Conservation (phyloP, 2,888 invertebrate species). For the Anarsia innoxiella region DNA sequence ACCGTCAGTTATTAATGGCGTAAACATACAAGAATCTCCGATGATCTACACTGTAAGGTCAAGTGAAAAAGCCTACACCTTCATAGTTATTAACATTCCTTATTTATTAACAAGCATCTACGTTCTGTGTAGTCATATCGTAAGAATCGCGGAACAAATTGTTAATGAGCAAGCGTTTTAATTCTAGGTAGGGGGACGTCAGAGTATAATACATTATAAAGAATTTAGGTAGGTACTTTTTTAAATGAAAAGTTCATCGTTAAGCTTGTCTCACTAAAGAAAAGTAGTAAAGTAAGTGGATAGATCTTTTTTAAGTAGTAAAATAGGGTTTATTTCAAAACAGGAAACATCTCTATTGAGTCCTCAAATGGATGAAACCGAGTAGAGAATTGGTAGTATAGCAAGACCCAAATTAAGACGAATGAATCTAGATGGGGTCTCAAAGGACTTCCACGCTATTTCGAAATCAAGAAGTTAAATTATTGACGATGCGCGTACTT, state of each 20-base stretch:
- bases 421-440: conserved; percentile 5
- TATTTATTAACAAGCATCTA: conserved; percentile 41
- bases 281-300: no score
- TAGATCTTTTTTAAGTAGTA: no score
- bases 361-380: no score
- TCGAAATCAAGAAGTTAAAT: background rate
- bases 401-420: background rate
- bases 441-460: background rate
- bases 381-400: no score
- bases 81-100: conserved; percentile 47
- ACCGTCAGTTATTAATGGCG: conserved; percentile 32
- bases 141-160: conserved; percentile 38
- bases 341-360: no score
- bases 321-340: no score
- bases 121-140: conserved; percentile 32
- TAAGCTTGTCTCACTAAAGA: no score
- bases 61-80: conserved; percentile 45
- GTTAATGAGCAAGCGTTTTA: conserved; percentile 18
- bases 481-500: no score
- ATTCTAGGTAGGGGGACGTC: background rate
- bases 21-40: conserved; percentile 35
- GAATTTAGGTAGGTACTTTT: no score
- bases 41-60: conserved; percentile 33
- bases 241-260: no score
- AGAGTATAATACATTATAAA: no score